These are phyloP conservation scores for Harpagus bidentatus DNA, from an alignment of 2,113 vertebrate genomes.

Conservation along the genomic window DNA sequence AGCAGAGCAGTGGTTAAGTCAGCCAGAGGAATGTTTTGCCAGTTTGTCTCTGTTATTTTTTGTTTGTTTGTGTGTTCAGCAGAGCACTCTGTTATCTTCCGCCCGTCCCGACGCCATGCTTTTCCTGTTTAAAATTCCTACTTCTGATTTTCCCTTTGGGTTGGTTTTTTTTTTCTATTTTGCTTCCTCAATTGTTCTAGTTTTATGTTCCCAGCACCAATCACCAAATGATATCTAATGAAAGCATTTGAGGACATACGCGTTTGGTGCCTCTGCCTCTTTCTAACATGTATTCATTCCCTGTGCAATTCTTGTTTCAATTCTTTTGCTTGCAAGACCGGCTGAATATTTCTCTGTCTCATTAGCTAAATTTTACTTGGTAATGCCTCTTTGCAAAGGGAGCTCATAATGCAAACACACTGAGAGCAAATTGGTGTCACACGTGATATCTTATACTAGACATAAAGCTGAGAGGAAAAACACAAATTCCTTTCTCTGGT, in stretches of 20 bases:
- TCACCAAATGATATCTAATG: constrained; percentile 67
- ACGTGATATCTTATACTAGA: not conserved
- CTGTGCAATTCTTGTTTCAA: not conserved
- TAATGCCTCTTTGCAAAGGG: not conserved
- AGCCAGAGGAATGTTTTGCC: constrained; percentile 72
- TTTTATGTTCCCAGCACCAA: constrained; percentile 31
- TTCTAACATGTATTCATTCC: not conserved
- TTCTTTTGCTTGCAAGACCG: not conserved
- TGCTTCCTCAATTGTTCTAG: constrained; percentile 70
- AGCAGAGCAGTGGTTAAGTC: constrained; percentile 72
- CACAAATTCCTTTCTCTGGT: not conserved
- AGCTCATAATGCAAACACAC: not conserved
- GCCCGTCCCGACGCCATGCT: constrained; percentile 89
- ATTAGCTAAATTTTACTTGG: not conserved
- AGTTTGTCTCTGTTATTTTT: constrained; percentile 46
- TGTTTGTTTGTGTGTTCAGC: constrained; percentile 87
- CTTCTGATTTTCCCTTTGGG: constrained; percentile 85
- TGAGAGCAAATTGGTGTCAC: not conserved
- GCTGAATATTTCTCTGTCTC: not conserved
- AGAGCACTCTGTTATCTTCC: constrained; percentile 85
- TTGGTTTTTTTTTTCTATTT: constrained; percentile 46
- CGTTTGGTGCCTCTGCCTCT: constrained; percentile 22
- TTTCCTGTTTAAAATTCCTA: constrained; percentile 97
- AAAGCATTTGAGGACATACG: constrained; percentile 52
- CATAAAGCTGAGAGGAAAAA: not conserved